Base-by-base conservation (phyloP, 2,797 vertebrate species). In the Amniataba percoides region DNA sequence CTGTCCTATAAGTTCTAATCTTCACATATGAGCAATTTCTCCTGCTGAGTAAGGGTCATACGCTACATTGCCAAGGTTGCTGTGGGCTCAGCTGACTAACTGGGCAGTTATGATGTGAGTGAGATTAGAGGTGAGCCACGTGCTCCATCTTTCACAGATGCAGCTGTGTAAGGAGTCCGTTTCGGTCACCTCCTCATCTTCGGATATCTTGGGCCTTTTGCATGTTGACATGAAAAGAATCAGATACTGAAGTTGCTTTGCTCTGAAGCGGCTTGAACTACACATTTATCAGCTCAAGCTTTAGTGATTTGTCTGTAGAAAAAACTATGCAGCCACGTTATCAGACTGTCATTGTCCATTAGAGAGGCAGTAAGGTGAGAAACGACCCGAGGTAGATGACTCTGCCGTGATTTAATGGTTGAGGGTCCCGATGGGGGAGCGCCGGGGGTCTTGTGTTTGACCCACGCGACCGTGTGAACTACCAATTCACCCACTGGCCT, bases 381-480 rank as follows among this genome's bases (percentile, higher is more conserved):
- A 77, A 83, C 77, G 52, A 64, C 76, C 68, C 34, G 55, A 74
- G 86, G 82, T 82, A 75, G 6, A 18, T 52, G 66, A 48, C 16
- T 67, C 34, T 39, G 49, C 56, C 58, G 60, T 48, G 70, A 79
- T 82, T 90, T 88, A 65, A 83, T 23, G 58, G 77, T 80, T 56
- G 59, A 77, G 52, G 61, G 56, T 72, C 52, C 46, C 74, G 83
- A 72, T 62, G 51, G n/a, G 12, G 51, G 55, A 42, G 18, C 3
- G 10, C 81, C 67, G 14, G 45, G 31, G 80, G 57, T 64, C 77
- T 39, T 75, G 78, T 77, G 70, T 75, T 79, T 85, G 74, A 82
- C 79, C 77, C 67, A 52, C 34, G 64, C 74, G 73, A 83, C 63
- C 10, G 12, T 79, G 73, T 76, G 66, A 84, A 76, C 57, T 56